Conservation (phyloP, 2,797 vertebrate species). For the Poecilia velifera region DNA sequence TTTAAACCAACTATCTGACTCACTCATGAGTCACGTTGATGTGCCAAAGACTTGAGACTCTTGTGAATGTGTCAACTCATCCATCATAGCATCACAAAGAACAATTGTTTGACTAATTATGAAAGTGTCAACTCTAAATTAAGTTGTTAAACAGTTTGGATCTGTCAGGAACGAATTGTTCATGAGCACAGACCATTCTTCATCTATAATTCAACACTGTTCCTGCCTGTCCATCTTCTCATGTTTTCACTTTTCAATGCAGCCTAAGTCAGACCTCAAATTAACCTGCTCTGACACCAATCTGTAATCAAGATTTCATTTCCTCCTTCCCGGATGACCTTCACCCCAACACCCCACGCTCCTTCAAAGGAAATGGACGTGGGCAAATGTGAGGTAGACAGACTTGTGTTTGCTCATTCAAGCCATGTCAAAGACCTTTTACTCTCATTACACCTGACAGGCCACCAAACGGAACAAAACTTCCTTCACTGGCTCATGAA, state of each 20-base stretch:
- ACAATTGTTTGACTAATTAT: slow-evolving; percentile 7
- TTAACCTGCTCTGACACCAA: slow-evolving; percentile 61
- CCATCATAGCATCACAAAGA: background rate
- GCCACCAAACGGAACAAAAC: background rate
- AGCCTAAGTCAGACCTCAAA: slow-evolving; percentile 36
- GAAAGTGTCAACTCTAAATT: slow-evolving; percentile 1
- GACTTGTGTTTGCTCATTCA: slow-evolving; percentile 36
- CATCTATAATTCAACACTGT: background rate
- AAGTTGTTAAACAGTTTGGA: background rate
- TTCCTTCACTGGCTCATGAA: background rate
- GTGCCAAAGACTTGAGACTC: slow-evolving; percentile 20
- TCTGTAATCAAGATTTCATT: slow-evolving; percentile 70
- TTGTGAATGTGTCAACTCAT: slow-evolving; percentile 8
- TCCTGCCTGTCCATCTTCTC: slow-evolving; percentile 8
- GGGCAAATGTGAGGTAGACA: slow-evolving; percentile 8
- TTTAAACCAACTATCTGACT: slow-evolving; percentile 20
- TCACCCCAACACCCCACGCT: slow-evolving; percentile 4
- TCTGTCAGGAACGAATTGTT: background rate
- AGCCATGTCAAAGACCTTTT: slow-evolving; percentile 20
- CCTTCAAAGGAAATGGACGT: slow-evolving; percentile 5
- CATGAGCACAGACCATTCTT: background rate
- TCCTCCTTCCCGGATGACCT: slow-evolving; percentile 63
- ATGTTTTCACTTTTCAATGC: slow-evolving; percentile 46
- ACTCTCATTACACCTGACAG: slow-evolving; percentile 6
- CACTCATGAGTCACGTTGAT: slow-evolving; percentile 27